Evolutionary conservation across 2,888 invertebrate genomes (phyloP), one percentile per base, ranked within the genome.

Genomic region (Troglohyphantes excavatus): DNA sequence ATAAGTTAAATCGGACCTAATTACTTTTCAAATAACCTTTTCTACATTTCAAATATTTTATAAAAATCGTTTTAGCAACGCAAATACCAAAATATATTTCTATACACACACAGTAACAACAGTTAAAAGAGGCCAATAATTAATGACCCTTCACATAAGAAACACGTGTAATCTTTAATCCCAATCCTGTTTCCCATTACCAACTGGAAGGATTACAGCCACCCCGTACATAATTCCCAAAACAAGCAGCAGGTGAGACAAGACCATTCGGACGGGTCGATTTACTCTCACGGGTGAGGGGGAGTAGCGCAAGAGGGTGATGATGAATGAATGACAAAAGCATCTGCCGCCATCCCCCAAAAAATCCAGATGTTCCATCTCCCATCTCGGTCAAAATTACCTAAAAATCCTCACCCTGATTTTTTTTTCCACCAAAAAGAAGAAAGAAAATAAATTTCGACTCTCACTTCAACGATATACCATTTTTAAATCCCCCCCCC

Each of bases 401-500:
- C 53, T n/a, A 46, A 68, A 46, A 23, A 68, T 68, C 72, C 79
- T 43, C 63, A 86, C 72, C 79, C 73, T 61, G 86, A 79, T 85
- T 85, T 78, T 70, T 76, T 59, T 65, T 61, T 27, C 26, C n/a
- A n/a, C n/a, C n/a, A n/a, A n/a, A n/a, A n/a, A n/a, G n/a, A n/a
- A n/a, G n/a, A n/a, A n/a, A n/a, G n/a, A n/a, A n/a, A n/a, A n/a
- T n/a, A n/a, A 2, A 13, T 70, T 43, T 59, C 26, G n/a, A 9
- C 63, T 23, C 26, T 39, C 0, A 0, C 2, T n/a, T n/a, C 19
- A 5, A 43, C 53, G 75, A 84, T 84, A 75, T 76, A 86, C 79
- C 79, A 79, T 86, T 86, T 86, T 86, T 86, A 79, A 86, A 86
- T 79, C 86, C 86, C 72, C 78, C 70, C 43, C 46, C n/a, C n/a